phyloP scores from a whole-genome alignment of 2,888 invertebrate species.

The Tetanocera ferruginea region DNA sequence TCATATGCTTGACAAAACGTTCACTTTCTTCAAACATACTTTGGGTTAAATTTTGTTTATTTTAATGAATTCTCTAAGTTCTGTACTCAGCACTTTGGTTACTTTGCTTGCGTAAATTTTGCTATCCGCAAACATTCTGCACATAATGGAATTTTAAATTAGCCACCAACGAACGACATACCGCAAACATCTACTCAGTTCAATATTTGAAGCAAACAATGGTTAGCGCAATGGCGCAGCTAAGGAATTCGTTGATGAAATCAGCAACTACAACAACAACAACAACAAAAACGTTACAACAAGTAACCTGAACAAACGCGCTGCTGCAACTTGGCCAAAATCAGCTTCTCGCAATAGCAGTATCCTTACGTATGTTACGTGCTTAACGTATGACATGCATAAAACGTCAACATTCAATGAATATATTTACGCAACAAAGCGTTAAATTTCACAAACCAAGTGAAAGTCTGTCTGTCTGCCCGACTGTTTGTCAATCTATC shows the following conservation, averaged over 20 bases:
- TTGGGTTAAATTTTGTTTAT: neutral
- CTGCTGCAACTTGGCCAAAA: neutral
- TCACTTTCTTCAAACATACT: neutral
- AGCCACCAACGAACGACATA: neutral
- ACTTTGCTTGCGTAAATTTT: neutral
- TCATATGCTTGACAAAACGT: neutral
- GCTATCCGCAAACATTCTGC: neutral
- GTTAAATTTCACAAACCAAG: neutral
- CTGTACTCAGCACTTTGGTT: too few relatives aligned
- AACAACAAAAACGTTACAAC: too few relatives aligned
- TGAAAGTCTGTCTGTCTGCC: neutral
- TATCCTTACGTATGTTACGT: neutral
- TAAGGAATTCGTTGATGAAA: too few relatives aligned
- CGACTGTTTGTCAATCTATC: neutral
- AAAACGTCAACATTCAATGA: neutral
- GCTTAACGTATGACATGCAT: neutral
- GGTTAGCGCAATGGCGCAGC: neutral
- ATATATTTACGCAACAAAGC: neutral
- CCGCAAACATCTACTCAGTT: conserved; percentile 6
- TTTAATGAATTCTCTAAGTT: neutral
- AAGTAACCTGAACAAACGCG: too few relatives aligned
- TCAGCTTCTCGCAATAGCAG: neutral
- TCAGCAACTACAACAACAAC: too few relatives aligned
- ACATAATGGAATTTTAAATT: conserved; percentile 25
- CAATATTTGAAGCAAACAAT: conserved; percentile 24